Evolutionary conservation across 2,888 invertebrate genomes (phyloP), one percentile per base, ranked within the genome.

Genomic region (Embidobia sp.): DNA sequence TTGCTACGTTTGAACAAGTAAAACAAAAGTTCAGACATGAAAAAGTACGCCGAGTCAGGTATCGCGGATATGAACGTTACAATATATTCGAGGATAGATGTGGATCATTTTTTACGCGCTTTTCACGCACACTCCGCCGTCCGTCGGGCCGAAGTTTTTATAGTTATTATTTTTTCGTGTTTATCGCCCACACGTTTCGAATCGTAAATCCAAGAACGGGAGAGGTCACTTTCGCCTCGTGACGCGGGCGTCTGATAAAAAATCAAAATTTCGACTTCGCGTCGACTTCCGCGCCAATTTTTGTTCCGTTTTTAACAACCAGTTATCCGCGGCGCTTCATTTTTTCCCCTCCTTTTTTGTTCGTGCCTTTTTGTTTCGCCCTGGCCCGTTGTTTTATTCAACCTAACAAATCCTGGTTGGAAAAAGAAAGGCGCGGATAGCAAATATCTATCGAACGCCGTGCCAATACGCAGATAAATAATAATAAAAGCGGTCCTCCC

Each of bases 111-210:
- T 82, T 80, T 81, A 80, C 80, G 78, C 78, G 78, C 79, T 80
- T 79, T 82, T 81, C 76, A 81, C 76, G 78, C 78, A 40, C 78
- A 51, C 61, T n/a, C 33, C 53, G 22, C 44, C 55, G 55, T 53
- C 48, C 53, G 66, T 31, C 80, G 79, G 42, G 49, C 69, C 46
- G 74, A 78, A 77, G 78, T 81, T 84, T 84, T 83, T 83, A 82
- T 80, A 83, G 84, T 85, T 84, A 85, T 86, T 86, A 86, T 85
- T 85, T 83, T 83, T 81, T 80, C 82, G 80, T 82, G 84, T 84
- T 84, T 84, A 83, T 84, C 80, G 80, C 78, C 51, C 63, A 70
- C 78, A 79, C 81, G 82, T 82, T 80, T 81, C 79, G 72, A 83
- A 80, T 83, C 85, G 85, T 85, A 86, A 85, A 85, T 83, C 79